Base-by-base conservation (phyloP, 2,888 invertebrate species). In the Papilio gigon region DNA sequence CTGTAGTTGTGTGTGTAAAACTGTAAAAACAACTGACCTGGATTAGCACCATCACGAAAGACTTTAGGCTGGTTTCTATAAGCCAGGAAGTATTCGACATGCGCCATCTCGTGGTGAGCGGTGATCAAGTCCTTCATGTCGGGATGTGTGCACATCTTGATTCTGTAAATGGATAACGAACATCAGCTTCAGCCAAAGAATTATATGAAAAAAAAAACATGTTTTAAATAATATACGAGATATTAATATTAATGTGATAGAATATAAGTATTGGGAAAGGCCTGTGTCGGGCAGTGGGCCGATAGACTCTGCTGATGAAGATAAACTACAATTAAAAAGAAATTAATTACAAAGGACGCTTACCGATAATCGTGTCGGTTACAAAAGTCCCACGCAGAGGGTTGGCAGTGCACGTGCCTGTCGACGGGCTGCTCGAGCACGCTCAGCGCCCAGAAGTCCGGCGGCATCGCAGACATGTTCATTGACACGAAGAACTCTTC, bases 381-480 rank as follows among this genome's bases (percentile, higher is more conserved):
- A 83, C 98, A 98, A 86, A 98, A 98, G 87, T 98, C 98, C 97
- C 98, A 98, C 0, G 98, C 97, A 0, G 98, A 97, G 0, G 98
- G 97, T 77, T 98, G 97, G 83, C 98, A 98, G 65, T 97, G 93
- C 0, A 97, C 93, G 12, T 95, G 94, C 11, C 96, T 89, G 77
- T 96, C 96, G 0, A 94, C 86, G 0, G 97, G 97, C 83, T 97
- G 96, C 75, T 96, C 95, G 50, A 98, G 89, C 35, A 98, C 93
- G 5, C 98, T 98, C 72, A 96, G 94, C 0, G 94, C 93, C 97
- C 98, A 98, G 90, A 98, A 98, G 79, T 96, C 95, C 1, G 95
- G 94, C 0, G 98, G 97, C 93, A 98, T 93, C 1, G 95, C 94
- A 0, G 95, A 95, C 93, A 98, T 94, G 82, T 98, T 98, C 81